Base-by-base conservation (phyloP, 2,888 invertebrate genomes). In the Coremacera marginata region DNA sequence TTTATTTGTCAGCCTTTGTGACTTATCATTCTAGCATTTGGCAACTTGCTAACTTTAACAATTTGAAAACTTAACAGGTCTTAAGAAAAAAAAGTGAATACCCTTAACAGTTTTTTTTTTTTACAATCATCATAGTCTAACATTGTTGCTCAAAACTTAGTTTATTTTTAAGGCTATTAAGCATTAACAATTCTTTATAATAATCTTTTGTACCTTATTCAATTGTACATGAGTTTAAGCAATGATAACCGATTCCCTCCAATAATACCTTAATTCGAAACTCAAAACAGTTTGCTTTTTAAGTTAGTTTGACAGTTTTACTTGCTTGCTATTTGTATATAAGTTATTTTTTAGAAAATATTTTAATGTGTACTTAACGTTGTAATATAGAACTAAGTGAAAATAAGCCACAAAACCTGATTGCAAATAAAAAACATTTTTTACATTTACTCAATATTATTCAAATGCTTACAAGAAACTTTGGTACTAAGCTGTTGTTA, bases 241-340 rank as follows among this genome's bases (percentile, higher is more conserved):
- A 63, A 31, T n/a, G n/a, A 70, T 22, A 8, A 25, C 51, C 5
- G 51, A 71, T 34, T 57, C 22, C 34, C 71, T 71, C 71, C 71
- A 71, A 57, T 22, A 55, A 27, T 52, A 31, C 31, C 5, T 31
- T 4, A 31, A 31, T 44, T 7, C 31, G n/a, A 31, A 16, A 68
- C 49, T 51, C 25, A 7, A 14, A 27, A 14, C 71, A 27, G 22
- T 52, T 19, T 52, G 22, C n/a, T 44, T 19, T 22, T 67, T 52
- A 19, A 31, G 1, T 19, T n/a, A 27, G 63, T 72, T 68, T 14
- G 22, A 72, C 37, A 67, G 9, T 67, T 62, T 73, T 68, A 34
- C n/a, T 52, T 27, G 22, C 68, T 60, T 55, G 51, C 68, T 72
- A 63, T 68, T 68, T 72, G 71, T 77, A 67, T 68, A 72, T 67